Evolutionary conservation across 2,888 invertebrate species (phyloP).

Genomic region (Drosophila leonis): DNA sequence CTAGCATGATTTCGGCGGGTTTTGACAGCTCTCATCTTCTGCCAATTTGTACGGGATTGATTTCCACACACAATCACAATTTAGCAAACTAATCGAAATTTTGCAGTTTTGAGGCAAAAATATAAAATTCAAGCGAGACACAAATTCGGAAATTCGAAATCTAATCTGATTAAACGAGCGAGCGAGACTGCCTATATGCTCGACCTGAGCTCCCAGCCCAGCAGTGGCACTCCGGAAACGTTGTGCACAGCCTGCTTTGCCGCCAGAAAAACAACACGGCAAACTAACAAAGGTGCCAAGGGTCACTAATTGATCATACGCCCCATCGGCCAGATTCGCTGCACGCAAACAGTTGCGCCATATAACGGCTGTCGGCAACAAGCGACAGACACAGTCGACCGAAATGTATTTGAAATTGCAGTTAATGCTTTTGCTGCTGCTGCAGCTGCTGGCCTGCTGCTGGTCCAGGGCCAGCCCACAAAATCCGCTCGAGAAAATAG

Average conservation of each 20-base stretch:
- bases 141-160: slow-evolving; percentile 37
- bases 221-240: slow-evolving; percentile 6
- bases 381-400: slow-evolving; percentile 23
- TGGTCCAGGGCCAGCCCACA: slow-evolving; percentile 25
- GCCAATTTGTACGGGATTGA: not conserved
- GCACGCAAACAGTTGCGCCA: slow-evolving; percentile 44
- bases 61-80: slow-evolving; percentile 16
- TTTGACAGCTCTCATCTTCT: slow-evolving; percentile 53
- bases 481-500: slow-evolving; percentile 57
- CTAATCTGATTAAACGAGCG: slow-evolving; percentile 29
- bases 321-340: slow-evolving; percentile 39
- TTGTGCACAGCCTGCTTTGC: slow-evolving; percentile 15
- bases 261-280: not conserved
- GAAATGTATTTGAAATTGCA: slow-evolving; percentile 47
- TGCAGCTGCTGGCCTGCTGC: slow-evolving; percentile 35
- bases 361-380: slow-evolving; percentile 33
- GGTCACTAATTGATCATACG: slow-evolving; percentile 32
- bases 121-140: slow-evolving; percentile 5
- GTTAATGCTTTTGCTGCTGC: slow-evolving; percentile 7
- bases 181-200: slow-evolving; percentile 41
- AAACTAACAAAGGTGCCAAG: slow-evolving; percentile 2
- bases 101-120: slow-evolving; percentile 4
- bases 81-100: slow-evolving; percentile 12
- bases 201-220: not conserved
- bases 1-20: slow-evolving; percentile 20